Evolutionary conservation across 1,140 invertebrate species (phyloP), one percentile per base, ranked within the genome.

Genomic region (Batillaria attramentaria): DNA sequence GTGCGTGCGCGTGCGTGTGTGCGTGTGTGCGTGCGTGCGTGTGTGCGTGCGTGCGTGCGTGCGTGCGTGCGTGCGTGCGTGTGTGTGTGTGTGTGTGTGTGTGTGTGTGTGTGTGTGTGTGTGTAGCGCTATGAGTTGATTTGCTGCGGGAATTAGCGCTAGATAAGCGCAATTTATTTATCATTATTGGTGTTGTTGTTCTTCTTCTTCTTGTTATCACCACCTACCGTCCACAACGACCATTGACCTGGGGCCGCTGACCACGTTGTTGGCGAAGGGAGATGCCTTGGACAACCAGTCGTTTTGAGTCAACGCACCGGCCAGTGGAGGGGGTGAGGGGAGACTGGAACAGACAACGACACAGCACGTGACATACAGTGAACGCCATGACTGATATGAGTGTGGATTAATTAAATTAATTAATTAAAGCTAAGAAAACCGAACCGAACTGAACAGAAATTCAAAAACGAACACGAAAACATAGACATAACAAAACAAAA

Each of bases 161-260:
- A n/a, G 10, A 1, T 1, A 62, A 2, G 33, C 10, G 24, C 57
- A 18, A n/a, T n/a, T n/a, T n/a, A n/a, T n/a, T n/a, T n/a, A n/a
- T n/a, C n/a, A n/a, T n/a, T n/a, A n/a, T n/a, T n/a, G n/a, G n/a
- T n/a, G n/a, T n/a, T n/a, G n/a, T n/a, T n/a, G n/a, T n/a, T n/a
- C n/a, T n/a, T n/a, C n/a, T n/a, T n/a, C n/a, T n/a, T n/a, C n/a
- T n/a, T n/a, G n/a, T n/a, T n/a, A n/a, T n/a, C n/a, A n/a, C n/a
- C n/a, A n/a, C n/a, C n/a, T 62, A 62, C 57, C 24, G 24, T 62
- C 57, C n/a, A n/a, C 57, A 62, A 62, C 6, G 57, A 62, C 33
- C 57, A 62, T 62, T 8, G 57, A 62, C 33, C 33, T 31, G 10
- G 57, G 57, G 24, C n/a, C 57, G 24, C 8, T 18, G 13, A 62